Evolutionary conservation across 2,888 invertebrate species (phyloP).

Genomic region (Scelioninae gen. 1): DNA sequence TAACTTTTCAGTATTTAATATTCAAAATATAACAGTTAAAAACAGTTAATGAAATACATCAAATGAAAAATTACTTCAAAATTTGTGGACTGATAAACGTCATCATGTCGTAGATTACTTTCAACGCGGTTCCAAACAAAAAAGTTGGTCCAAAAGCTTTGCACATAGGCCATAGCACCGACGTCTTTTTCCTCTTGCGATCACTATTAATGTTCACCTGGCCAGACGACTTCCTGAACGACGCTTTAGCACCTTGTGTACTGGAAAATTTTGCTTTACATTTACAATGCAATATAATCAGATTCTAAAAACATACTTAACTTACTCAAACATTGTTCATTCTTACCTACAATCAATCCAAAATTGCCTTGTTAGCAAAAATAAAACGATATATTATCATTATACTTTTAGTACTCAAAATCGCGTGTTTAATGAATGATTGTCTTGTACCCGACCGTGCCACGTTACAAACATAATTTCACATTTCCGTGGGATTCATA

Average conservation of each 20-base stretch:
- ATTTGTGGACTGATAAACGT: slow-evolving; percentile 96
- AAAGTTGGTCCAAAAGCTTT: slow-evolving; percentile 92
- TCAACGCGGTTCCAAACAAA: slow-evolving; percentile 92
- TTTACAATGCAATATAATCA: slow-evolving; percentile 75
- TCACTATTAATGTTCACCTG: slow-evolving; percentile 90
- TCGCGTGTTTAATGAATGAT: slow-evolving; percentile 2
- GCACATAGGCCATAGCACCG: slow-evolving; percentile 92
- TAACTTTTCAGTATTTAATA: too few relatives aligned
- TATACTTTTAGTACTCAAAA: slow-evolving; percentile 35
- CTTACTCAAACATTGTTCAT: slow-evolving; percentile 57
- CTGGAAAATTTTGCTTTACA: slow-evolving; percentile 78
- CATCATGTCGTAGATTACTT: slow-evolving; percentile 92
- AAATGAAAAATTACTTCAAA: slow-evolving; percentile 87
- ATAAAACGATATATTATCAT: slow-evolving; percentile 63
- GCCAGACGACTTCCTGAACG: slow-evolving; percentile 89
- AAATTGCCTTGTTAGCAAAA: slow-evolving; percentile 82
- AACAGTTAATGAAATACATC: not conserved
- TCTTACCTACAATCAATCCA: slow-evolving; percentile 82
- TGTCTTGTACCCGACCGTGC: slow-evolving; percentile 16
- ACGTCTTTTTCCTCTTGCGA: slow-evolving; percentile 89
- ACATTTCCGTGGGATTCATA: slow-evolving; percentile 10
- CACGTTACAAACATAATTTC: slow-evolving; percentile 27
- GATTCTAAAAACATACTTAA: slow-evolving; percentile 66
- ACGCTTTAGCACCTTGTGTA: slow-evolving; percentile 86
- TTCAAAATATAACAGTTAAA: too few relatives aligned